These are phyloP conservation scores for Zaprionus obscuricornis DNA, from an alignment of 2,888 invertebrate species.

Conservation along the genomic window DNA sequence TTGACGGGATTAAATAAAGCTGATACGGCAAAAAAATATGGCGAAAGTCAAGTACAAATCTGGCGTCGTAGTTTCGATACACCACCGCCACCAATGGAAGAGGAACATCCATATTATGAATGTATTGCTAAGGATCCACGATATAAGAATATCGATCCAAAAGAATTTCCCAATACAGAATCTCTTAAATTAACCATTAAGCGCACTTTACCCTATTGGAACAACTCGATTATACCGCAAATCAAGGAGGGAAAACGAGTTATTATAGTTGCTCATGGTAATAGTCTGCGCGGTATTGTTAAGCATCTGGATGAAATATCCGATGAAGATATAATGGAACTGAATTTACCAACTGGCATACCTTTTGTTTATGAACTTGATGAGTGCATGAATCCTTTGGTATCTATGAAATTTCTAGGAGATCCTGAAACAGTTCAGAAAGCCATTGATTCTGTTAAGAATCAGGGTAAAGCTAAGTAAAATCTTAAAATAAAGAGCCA, in stretches of 20 bases:
- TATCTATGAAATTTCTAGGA: constrained; percentile 90
- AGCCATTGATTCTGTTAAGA: constrained; percentile 91
- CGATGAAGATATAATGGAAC: constrained; percentile 89
- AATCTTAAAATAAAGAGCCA: constrained; percentile 61
- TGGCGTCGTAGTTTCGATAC: constrained; percentile 94
- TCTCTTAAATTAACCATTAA: constrained; percentile 92
- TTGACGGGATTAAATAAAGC: constrained; percentile 94
- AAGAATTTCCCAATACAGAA: constrained; percentile 92
- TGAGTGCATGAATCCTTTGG: constrained; percentile 88
- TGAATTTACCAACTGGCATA: constrained; percentile 92
- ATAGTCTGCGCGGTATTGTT: constrained; percentile 93
- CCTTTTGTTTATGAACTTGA: constrained; percentile 92
- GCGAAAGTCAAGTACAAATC: constrained; percentile 91
- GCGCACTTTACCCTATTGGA: constrained; percentile 94
- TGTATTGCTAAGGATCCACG: constrained; percentile 90
- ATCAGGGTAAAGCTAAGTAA: constrained; percentile 89
- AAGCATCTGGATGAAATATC: constrained; percentile 92
- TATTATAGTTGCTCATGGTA: constrained; percentile 94
- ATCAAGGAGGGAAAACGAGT: constrained; percentile 91
- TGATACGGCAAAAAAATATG: constrained; percentile 93
- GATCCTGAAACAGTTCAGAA: constrained; percentile 91
- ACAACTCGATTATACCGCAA: constrained; percentile 89
- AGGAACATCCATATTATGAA: constrained; percentile 90
- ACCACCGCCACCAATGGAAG: constrained; percentile 93
- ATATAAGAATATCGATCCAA: constrained; percentile 88